Percentiles rank a stretch among this genome's conserved stretches.
These are phyloP conservation scores for Scleropages formosus DNA, from an alignment of 2,797 vertebrate genomes.

Conservation along the genomic window DNA sequence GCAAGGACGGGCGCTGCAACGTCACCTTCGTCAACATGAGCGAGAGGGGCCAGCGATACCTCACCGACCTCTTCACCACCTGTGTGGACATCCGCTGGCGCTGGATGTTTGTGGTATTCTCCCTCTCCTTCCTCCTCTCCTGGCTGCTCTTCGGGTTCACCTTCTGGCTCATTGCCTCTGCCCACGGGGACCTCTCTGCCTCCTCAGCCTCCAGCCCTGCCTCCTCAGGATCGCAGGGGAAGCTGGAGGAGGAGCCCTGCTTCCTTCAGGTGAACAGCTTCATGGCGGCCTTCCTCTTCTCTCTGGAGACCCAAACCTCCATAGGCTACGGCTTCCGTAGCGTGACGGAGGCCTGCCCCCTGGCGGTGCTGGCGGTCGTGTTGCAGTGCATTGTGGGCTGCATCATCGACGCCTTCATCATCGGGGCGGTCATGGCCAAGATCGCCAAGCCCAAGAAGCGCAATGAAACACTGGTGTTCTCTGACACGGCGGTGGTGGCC, in stretches of 20 bases:
- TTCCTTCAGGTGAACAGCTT: conserved; percentile 88
- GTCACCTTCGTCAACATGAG: conserved; percentile 87
- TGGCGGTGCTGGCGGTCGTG: conserved; percentile 84
- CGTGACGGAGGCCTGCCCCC: conserved; percentile 88
- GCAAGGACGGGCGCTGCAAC: conserved; percentile 79
- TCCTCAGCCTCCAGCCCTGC: conserved; percentile 53
- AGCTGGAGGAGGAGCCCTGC: conserved; percentile 67
- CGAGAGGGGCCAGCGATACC: conserved; percentile 85
- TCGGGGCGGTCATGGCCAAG: conserved; percentile 91
- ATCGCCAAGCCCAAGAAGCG: conserved; percentile 95
- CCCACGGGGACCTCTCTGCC: conserved; percentile 70
- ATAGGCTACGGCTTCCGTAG: conserved; percentile 89
- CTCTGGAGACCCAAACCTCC: conserved; percentile 84
- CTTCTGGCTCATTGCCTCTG: conserved; percentile 87
- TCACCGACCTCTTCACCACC: conserved; percentile 89
- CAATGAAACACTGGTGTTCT: conserved; percentile 87
- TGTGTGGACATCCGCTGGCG: conserved; percentile 93
- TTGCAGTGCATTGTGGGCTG: conserved; percentile 93
- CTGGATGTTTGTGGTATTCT: conserved; percentile 91
- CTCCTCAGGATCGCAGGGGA: conserved; percentile 47
- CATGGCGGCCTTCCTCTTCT: conserved; percentile 89
- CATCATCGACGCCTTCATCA: conserved; percentile 91
- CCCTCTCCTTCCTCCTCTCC: conserved; percentile 87
- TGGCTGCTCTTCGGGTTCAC: conserved; percentile 88
- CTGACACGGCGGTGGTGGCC: conserved; percentile 81